Evolutionary conservation across 2,113 vertebrate genomes (phyloP).

Genomic region (Ceratotherium simum): DNA sequence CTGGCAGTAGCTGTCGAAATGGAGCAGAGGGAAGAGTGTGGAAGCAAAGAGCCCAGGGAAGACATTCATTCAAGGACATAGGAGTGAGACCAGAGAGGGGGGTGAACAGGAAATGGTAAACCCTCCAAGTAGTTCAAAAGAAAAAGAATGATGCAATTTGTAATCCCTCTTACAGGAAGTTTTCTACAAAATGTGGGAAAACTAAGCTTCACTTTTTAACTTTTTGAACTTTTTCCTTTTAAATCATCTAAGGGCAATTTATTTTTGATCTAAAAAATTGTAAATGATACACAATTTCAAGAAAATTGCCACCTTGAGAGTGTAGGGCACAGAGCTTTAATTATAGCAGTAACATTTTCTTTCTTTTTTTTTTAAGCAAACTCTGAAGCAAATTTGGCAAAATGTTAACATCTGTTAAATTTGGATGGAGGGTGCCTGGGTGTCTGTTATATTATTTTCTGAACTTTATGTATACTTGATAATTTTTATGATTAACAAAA

Average conservation of each 20-base stretch:
- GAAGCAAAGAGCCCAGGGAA: not conserved
- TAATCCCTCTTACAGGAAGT: not conserved
- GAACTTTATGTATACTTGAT: slow-evolving; percentile 53
- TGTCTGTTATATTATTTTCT: slow-evolving; percentile 68
- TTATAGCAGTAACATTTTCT: slow-evolving; percentile 48
- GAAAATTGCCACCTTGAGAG: slow-evolving; percentile 28
- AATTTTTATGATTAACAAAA: slow-evolving; percentile 55
- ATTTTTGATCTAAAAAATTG: slow-evolving; percentile 37
- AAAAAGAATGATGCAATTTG: not conserved
- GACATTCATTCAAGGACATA: not conserved
- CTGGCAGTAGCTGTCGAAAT: not conserved
- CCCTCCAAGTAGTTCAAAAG: not conserved
- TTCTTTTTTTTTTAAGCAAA: slow-evolving; percentile 47
- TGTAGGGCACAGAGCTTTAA: slow-evolving; percentile 43
- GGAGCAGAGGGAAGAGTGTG: not conserved
- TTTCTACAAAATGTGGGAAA: slow-evolving; percentile 30
- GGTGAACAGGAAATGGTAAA: not conserved
- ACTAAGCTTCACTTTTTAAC: not conserved
- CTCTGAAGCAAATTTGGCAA: slow-evolving; percentile 62
- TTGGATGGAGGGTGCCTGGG: slow-evolving; percentile 43
- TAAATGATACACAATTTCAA: slow-evolving; percentile 24
- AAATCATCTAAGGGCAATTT: not conserved
- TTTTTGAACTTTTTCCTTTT: not conserved
- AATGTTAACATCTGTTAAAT: slow-evolving; percentile 78
- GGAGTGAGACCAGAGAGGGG: not conserved